phyloP scores from a whole-genome alignment of 1,140 invertebrate species.

The Eulimnadia texana region DNA sequence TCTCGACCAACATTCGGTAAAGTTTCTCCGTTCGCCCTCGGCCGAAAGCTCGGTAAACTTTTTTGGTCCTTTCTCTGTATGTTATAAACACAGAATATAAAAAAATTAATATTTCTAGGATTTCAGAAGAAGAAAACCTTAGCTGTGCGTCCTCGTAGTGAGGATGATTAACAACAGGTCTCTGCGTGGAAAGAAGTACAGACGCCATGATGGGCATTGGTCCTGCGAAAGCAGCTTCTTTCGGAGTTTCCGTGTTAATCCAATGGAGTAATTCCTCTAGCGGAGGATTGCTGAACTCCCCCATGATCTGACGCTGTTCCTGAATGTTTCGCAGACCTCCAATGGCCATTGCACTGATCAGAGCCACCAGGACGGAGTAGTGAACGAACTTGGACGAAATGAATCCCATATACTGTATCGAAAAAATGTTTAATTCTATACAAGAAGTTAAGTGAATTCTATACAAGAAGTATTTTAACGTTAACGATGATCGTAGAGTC shows the following conservation, averaged over 20 bases:
- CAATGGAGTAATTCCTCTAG: slow-evolving; percentile 61
- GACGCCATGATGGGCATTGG: slow-evolving; percentile 73
- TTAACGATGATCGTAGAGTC: too few relatives aligned
- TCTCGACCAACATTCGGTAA: slow-evolving; percentile 39
- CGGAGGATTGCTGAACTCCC: slow-evolving; percentile 51
- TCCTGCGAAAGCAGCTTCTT: slow-evolving; percentile 56
- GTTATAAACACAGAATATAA: slow-evolving; percentile 16
- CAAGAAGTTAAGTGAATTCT: neutral
- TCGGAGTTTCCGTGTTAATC: slow-evolving; percentile 45
- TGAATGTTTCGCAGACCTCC: slow-evolving; percentile 33
- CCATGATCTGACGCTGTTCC: slow-evolving; percentile 34
- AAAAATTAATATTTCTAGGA: neutral
- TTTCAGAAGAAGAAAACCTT: slow-evolving; percentile 33
- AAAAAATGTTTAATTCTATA: slow-evolving; percentile 15
- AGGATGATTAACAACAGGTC: slow-evolving; percentile 70
- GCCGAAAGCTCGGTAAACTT: slow-evolving; percentile 49
- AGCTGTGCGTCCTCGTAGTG: slow-evolving; percentile 58
- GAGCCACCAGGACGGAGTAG: slow-evolving; percentile 27
- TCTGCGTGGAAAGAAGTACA: slow-evolving; percentile 52
- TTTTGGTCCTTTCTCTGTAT: slow-evolving; percentile 49
- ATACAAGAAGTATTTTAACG: too few relatives aligned
- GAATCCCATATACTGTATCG: slow-evolving; percentile 24
- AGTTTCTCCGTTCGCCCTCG: slow-evolving; percentile 39
- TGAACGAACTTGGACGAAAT: slow-evolving; percentile 24
- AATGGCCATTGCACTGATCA: slow-evolving; percentile 33